Evolutionary conservation across 2,113 vertebrate species (phyloP).

Genomic region (Onychorhynchus coronatus): DNA sequence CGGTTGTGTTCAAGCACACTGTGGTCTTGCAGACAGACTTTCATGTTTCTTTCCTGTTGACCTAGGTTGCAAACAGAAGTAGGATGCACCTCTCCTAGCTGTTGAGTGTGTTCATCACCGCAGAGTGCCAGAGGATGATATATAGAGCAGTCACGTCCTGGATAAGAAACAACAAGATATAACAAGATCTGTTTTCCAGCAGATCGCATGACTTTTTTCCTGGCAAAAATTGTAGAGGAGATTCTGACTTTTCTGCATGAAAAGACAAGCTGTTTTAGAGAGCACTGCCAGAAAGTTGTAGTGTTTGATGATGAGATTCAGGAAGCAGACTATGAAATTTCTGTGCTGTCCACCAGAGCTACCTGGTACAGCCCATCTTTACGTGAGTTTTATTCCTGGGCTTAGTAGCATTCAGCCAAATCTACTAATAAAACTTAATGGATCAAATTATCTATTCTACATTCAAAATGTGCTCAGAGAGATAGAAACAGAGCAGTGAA

Average conservation of each 20-base stretch:
- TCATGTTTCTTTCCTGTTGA: not conserved
- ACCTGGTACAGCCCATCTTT: not conserved
- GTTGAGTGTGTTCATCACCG: not conserved
- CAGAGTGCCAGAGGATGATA: not conserved
- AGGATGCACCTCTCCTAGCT: not conserved
- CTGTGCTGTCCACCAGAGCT: not conserved
- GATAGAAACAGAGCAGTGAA: not conserved
- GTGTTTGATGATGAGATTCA: not conserved
- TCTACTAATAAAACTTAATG: not conserved
- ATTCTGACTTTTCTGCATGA: not conserved
- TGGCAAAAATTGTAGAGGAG: not conserved
- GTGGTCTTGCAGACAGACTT: not conserved
- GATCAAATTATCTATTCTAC: not conserved
- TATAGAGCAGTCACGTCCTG: not conserved
- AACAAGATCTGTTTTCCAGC: not conserved
- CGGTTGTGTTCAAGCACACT: not conserved
- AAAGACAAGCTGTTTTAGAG: not conserved
- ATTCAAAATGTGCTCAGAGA: not conserved
- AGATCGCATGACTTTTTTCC: not conserved
- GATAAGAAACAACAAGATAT: not conserved
- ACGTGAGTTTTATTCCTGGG: not conserved
- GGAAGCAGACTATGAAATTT: not conserved
- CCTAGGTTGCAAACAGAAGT: not conserved
- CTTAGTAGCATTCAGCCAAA: not conserved
- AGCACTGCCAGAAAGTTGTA: not conserved